phyloP scores from a whole-genome alignment of 2,797 vertebrate species.

The Propithecus deckenii region DNA sequence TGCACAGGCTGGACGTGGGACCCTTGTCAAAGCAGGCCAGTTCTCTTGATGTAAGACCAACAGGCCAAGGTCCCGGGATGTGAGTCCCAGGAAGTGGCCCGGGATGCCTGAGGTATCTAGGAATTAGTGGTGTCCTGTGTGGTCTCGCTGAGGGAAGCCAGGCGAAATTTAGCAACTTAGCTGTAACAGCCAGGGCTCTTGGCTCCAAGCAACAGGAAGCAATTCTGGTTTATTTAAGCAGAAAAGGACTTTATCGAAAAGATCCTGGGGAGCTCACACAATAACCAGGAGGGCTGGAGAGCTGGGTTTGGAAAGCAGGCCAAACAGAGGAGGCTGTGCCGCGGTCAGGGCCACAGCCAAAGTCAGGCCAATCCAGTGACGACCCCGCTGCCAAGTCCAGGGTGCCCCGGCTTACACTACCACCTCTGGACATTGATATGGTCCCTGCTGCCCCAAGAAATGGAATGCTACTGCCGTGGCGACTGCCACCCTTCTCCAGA shows the following conservation, averaged over 20 bases:
- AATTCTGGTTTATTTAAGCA: conserved; percentile 71
- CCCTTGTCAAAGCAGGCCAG: background rate
- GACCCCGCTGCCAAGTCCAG: background rate
- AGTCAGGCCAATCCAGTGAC: background rate
- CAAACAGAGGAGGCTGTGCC: background rate
- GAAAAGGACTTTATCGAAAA: conserved; percentile 59
- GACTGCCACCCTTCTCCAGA: background rate
- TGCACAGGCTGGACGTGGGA: background rate
- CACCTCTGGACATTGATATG: background rate
- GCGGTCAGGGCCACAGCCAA: background rate
- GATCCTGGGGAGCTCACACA: conserved; percentile 55
- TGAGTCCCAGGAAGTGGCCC: background rate
- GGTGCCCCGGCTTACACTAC: background rate
- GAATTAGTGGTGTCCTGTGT: conserved; percentile 37
- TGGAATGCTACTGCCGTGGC: background rate
- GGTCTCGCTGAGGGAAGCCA: conserved; percentile 51
- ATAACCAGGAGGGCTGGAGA: conserved; percentile 49
- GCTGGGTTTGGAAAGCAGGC: background rate
- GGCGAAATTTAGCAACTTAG: conserved; percentile 54
- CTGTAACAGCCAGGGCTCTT: conserved; percentile 20
- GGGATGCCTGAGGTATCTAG: background rate
- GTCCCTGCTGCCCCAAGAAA: background rate
- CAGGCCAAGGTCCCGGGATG: background rate
- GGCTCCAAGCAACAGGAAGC: conserved; percentile 54
- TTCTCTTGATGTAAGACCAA: background rate